phyloP scores from a whole-genome alignment of 2,797 vertebrate species.

The Cephalopachus bancanus region DNA sequence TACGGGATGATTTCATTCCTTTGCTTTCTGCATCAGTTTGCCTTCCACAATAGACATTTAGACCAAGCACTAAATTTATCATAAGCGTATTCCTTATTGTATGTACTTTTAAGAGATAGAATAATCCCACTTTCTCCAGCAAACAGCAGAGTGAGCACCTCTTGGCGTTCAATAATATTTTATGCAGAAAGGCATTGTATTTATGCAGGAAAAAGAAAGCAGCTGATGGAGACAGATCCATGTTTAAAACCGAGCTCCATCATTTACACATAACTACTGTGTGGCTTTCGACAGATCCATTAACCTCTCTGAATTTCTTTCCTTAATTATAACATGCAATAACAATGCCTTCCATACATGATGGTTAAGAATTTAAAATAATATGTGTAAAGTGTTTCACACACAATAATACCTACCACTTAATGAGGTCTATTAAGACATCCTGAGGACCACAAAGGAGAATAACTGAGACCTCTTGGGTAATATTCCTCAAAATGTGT shows the following conservation, averaged over 20 bases:
- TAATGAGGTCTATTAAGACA: conserved; percentile 6
- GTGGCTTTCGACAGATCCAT: conserved; percentile 5
- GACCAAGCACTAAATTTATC: conserved; percentile 47
- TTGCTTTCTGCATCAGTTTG: conserved; percentile 56
- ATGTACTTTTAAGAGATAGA: conserved; percentile 32
- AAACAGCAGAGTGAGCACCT: neutral
- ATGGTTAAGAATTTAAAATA: conserved; percentile 56
- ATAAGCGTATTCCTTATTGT: conserved; percentile 4
- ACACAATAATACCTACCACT: neutral
- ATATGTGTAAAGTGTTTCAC: neutral
- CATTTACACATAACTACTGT: conserved; percentile 10
- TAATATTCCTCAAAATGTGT: neutral
- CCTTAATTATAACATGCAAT: neutral
- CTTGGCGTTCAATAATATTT: neutral
- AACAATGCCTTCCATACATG: neutral
- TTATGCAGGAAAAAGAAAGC: neutral
- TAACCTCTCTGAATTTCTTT: conserved; percentile 31
- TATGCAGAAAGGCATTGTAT: neutral
- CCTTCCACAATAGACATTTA: neutral
- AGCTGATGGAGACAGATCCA: neutral
- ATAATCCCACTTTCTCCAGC: neutral
- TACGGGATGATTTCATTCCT: conserved; percentile 68
- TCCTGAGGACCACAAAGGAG: neutral
- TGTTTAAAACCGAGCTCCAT: neutral
- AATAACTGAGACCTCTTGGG: neutral